These are phyloP conservation scores for Chelon labrosus DNA, from an alignment of 2,797 vertebrate species.

Conservation along the genomic window DNA sequence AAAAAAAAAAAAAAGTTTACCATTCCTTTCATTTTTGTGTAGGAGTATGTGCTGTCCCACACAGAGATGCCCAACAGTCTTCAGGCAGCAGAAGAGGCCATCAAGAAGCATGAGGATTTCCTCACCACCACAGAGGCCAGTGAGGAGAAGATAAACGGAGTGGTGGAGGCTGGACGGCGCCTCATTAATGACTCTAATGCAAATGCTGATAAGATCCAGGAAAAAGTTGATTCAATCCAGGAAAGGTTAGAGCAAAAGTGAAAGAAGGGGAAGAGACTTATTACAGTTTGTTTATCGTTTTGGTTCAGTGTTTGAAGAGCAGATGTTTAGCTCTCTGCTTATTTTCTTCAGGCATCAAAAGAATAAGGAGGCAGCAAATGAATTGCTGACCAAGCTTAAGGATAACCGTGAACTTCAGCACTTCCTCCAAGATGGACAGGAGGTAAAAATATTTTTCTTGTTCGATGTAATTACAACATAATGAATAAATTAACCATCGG, in stretches of 20 bases:
- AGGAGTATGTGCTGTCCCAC: conserved; percentile 95
- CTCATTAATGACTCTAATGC: conserved; percentile 89
- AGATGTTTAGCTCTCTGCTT: conserved; percentile 19
- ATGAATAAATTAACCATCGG: background rate
- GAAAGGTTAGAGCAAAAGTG: conserved; percentile 84
- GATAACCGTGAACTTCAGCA: conserved; percentile 95
- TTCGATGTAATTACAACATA: background rate
- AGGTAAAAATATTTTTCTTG: conserved; percentile 82
- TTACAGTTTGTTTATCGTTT: background rate
- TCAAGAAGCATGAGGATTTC: conserved; percentile 95
- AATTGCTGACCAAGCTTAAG: conserved; percentile 89
- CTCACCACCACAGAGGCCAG: conserved; percentile 94
- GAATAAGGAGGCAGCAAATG: conserved; percentile 89
- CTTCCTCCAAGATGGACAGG: conserved; percentile 96
- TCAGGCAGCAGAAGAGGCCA: conserved; percentile 91
- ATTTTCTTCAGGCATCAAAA: conserved; percentile 86
- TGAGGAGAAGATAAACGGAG: conserved; percentile 91
- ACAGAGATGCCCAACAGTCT: conserved; percentile 93
- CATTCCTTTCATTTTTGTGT: conserved; percentile 36
- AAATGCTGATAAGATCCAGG: conserved; percentile 92
- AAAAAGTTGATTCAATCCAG: conserved; percentile 94
- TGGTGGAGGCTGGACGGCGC: conserved; percentile 90
- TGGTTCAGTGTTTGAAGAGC: conserved; percentile 15
- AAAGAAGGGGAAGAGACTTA: background rate
- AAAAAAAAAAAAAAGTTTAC: background rate